Percentiles rank a stretch among this genome's conserved stretches.
Conservation (phyloP, 2,797 vertebrate genomes). For the Gastrophryne carolinensis region DNA sequence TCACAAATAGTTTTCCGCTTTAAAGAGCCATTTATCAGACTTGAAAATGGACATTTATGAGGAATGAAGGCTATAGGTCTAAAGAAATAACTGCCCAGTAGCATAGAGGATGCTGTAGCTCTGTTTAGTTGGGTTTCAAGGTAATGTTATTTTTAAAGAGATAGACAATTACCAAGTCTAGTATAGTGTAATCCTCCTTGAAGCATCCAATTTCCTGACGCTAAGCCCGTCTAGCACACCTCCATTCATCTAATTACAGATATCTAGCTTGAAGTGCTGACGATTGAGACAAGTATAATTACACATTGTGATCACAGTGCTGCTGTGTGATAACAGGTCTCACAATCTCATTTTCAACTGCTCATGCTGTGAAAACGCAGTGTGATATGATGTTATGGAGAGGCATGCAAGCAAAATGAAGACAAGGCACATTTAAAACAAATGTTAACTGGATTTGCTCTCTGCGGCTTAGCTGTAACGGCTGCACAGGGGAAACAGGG, state of each 20-base stretch:
- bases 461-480: constrained; percentile 6
- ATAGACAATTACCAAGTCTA: neutral
- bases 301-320: constrained; percentile 49
- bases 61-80: too few species aligned
- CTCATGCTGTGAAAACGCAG: constrained; percentile 47
- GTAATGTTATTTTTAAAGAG: neutral
- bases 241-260: constrained; percentile 42
- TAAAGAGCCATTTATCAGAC: too few species aligned
- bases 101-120: too few species aligned
- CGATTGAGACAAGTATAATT: constrained; percentile 51
- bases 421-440: constrained; percentile 36
- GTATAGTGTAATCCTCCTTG: neutral
- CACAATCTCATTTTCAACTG: constrained; percentile 44
- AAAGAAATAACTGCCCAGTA: too few species aligned
- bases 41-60: too few species aligned
- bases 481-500: neutral
- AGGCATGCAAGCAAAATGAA: constrained; percentile 19
- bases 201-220: neutral
- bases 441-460: constrained; percentile 38
- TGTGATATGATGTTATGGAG: constrained; percentile 46
- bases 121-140: too few species aligned
- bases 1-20: too few species aligned
- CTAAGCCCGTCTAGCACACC: constrained; percentile 21
- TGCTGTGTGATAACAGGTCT: constrained; percentile 40
- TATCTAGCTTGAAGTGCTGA: constrained; percentile 45